Evolutionary conservation across 2,797 vertebrate genomes (phyloP).

Genomic region (Tolypeutes matacus): DNA sequence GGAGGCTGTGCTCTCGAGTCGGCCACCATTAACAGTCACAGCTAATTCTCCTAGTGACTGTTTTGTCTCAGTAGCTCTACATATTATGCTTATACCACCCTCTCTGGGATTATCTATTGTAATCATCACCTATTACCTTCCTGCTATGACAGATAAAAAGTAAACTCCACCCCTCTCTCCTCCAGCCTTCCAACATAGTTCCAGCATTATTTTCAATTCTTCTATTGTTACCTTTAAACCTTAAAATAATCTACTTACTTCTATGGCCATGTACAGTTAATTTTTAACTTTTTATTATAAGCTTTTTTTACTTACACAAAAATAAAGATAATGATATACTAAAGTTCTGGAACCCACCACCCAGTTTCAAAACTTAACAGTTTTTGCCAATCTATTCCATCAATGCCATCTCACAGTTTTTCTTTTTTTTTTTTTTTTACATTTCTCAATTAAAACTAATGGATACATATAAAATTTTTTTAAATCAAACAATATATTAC

Average conservation of each 20-base stretch:
- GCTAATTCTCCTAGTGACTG: not conserved
- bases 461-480: too few relatives aligned
- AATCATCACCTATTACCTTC: not conserved
- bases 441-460: too few relatives aligned
- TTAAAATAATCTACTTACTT: not conserved
- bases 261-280: not conserved
- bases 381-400: not conserved
- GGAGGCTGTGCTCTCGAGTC: not conserved
- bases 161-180: too few relatives aligned
- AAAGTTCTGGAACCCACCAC: not conserved
- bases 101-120: not conserved
- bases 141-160: not conserved
- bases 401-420: not conserved
- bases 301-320: not conserved
- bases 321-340: not conserved
- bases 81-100: not conserved
- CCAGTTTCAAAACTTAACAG: not conserved
- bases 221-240: not conserved
- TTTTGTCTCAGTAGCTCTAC: not conserved
- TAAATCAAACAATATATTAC: too few relatives aligned
- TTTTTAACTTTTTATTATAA: too few relatives aligned
- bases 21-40: not conserved
- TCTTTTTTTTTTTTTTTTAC: too few relatives aligned
- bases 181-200: not conserved
- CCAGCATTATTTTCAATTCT: not conserved